Percentiles rank a stretch among this genome's conserved stretches.
Conservation (phyloP, 1,140 invertebrate genomes). For the Pemphigus obesinymphae region DNA sequence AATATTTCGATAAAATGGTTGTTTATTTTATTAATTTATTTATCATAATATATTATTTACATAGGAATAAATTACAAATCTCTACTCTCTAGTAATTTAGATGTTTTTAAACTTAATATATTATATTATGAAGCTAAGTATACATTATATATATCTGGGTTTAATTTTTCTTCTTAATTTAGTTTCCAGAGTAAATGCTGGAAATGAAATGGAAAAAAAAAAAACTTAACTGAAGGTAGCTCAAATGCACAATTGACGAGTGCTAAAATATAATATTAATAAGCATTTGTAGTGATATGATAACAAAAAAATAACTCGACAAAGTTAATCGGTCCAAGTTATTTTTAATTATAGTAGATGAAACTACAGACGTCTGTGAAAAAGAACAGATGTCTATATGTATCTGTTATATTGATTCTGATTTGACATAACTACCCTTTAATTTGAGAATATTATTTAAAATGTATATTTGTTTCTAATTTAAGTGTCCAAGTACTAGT, state of each 20-base stretch:
- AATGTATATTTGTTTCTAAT: background rate
- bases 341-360: constrained; percentile 37
- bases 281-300: background rate
- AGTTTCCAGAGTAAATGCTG: no score
- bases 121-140: no score
- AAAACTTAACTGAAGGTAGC: background rate
- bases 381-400: constrained; percentile 45
- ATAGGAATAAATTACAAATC: no score
- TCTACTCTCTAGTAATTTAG: no score
- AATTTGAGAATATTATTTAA: background rate
- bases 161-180: no score
- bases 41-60: no score
- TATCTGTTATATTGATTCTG: constrained; percentile 42
- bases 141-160: no score
- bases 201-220: background rate
- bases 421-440: background rate
- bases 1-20: no score
- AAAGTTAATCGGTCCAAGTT: background rate
- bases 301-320: background rate
- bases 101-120: no score
- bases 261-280: background rate
- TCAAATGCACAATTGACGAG: background rate
- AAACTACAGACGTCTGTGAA: constrained; percentile 43
- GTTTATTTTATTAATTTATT: no score
- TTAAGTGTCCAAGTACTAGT: background rate